phyloP scores from a whole-genome alignment of 2,113 vertebrate species.

The Hydrochoerus hydrochaeris region DNA sequence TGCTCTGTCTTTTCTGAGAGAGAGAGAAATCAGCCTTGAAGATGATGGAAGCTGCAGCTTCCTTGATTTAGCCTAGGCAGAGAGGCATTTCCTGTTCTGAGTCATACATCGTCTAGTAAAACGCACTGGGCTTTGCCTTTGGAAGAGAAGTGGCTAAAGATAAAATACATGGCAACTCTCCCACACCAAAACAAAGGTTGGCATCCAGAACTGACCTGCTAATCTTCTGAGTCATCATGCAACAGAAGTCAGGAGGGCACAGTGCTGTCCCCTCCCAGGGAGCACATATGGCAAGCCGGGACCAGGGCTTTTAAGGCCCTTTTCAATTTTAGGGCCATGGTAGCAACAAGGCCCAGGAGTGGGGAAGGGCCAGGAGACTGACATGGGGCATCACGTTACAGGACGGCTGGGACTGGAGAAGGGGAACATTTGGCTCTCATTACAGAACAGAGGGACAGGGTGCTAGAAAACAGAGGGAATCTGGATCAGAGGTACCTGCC shows the following conservation, averaged over 20 bases:
- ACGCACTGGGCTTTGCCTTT: background rate
- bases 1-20: background rate
- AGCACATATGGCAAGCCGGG: background rate
- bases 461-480: conserved; percentile 82
- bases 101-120: background rate
- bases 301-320: background rate
- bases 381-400: conserved; percentile 74
- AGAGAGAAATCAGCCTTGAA: background rate
- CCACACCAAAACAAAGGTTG: background rate
- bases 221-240: background rate
- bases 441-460: conserved; percentile 79
- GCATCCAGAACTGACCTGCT: background rate
- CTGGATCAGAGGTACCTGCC: conserved; percentile 81
- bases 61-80: background rate
- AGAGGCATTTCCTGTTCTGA: conserved; percentile 1
- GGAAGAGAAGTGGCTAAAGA: background rate
- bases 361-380: conserved; percentile 49
- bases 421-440: conserved; percentile 82
- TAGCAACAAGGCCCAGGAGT: conserved; percentile 44
- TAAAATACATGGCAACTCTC: background rate
- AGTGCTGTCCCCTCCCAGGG: background rate
- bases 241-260: background rate
- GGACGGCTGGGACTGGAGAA: conserved; percentile 73
- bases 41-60: background rate
- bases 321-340: conserved; percentile 60